These are phyloP conservation scores for Lucilia sericata DNA, from an alignment of 1,140 invertebrate genomes.

Conservation along the genomic window DNA sequence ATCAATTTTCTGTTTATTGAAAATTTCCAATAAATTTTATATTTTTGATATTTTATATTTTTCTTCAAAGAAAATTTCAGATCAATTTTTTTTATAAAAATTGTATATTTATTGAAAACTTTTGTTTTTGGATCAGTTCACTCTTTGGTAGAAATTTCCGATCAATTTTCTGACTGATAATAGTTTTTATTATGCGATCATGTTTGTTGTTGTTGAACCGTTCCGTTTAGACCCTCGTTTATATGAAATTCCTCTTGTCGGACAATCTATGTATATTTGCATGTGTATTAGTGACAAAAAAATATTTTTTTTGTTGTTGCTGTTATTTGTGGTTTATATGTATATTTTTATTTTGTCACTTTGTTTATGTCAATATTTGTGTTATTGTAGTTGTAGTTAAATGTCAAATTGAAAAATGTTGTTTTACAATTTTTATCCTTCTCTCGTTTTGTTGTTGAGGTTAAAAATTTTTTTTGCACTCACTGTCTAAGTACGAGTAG, in stretches of 20 bases:
- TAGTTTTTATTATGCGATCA: too few relatives aligned
- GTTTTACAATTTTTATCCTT: constrained; percentile 12
- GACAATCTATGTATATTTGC: neutral
- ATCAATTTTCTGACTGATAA: too few relatives aligned
- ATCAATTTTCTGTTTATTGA: too few relatives aligned
- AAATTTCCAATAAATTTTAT: too few relatives aligned
- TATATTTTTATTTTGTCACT: neutral
- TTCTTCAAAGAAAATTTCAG: too few relatives aligned
- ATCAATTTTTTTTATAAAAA: too few relatives aligned
- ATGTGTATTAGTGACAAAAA: neutral
- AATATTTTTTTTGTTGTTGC: neutral
- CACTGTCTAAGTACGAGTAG: neutral
- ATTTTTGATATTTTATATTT: too few relatives aligned
- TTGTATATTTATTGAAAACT: too few relatives aligned
- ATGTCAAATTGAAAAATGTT: constrained; percentile 44
- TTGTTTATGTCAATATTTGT: constrained; percentile 10
- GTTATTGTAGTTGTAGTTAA: constrained; percentile 6
- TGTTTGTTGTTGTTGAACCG: too few relatives aligned
- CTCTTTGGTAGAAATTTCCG: too few relatives aligned
- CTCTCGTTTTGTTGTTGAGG: neutral
- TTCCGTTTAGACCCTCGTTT: too few relatives aligned
- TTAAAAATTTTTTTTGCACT: neutral
- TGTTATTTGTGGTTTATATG: neutral
- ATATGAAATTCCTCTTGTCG: neutral
- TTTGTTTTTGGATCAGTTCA: too few relatives aligned